Conservation (phyloP, 2,797 vertebrate species). For the Sebastes miniatus region DNA sequence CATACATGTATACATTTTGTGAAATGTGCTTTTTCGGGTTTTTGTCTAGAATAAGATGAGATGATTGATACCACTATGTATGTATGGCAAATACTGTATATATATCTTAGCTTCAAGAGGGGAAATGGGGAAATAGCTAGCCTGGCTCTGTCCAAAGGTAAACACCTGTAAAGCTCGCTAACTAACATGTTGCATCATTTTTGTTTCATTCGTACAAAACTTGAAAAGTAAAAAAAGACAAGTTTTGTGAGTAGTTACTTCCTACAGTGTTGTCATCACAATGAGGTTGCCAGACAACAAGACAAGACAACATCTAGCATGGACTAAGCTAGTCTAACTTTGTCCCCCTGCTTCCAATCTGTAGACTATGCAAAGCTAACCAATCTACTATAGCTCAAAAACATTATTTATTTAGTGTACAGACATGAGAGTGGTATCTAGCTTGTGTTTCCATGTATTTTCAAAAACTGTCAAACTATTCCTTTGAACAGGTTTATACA, state of each 20-base stretch:
- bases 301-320: not conserved
- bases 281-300: not conserved
- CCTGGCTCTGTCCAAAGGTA: not conserved
- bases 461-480: not conserved
- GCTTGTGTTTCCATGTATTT: not conserved
- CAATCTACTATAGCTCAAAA: not conserved
- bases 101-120: not conserved
- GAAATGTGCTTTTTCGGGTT: not conserved
- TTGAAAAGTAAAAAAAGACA: not conserved
- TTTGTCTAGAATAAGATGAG: not conserved
- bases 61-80: not conserved
- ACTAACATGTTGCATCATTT: not conserved
- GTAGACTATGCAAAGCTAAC: not conserved
- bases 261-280: not conserved
- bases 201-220: not conserved
- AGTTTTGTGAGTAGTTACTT: too few species aligned
- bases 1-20: not conserved
- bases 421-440: not conserved
- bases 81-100: not conserved
- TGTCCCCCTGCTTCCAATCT: not conserved
- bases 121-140: not conserved
- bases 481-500: not conserved
- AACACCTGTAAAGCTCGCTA: not conserved
- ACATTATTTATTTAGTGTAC: not conserved
- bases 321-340: not conserved